phyloP scores from a whole-genome alignment of 2,113 vertebrate genomes.

The Falcunculus frontatus region DNA sequence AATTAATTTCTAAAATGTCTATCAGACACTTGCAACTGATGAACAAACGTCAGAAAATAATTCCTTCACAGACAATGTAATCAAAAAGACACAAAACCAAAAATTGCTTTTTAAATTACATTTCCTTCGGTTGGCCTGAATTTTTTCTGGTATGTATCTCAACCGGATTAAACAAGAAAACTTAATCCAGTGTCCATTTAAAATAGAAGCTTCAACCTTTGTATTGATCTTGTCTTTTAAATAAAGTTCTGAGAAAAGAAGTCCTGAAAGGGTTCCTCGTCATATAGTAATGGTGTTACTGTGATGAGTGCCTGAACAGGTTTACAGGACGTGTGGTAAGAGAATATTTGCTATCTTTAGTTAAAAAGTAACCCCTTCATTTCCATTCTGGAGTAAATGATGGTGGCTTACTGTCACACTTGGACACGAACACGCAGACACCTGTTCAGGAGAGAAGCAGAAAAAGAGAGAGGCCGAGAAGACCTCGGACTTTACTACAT shows the following conservation, averaged over 20 bases:
- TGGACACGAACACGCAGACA: too few relatives aligned
- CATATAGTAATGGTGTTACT: background rate
- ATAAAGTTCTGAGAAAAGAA: background rate
- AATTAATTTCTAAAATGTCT: conserved; percentile 33
- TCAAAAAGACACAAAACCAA: background rate
- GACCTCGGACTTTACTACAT: too few relatives aligned
- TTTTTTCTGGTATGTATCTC: background rate
- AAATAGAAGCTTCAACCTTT: background rate
- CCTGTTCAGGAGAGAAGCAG: too few relatives aligned
- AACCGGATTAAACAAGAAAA: background rate
- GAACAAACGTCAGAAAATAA: conserved; percentile 20
- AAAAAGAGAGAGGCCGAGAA: too few relatives aligned
- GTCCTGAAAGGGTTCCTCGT: background rate
- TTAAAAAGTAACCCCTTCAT: background rate
- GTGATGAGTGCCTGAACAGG: background rate
- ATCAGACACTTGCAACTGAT: background rate
- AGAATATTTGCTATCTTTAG: background rate
- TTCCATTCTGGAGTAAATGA: background rate
- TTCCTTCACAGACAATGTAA: background rate
- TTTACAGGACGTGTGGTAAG: background rate
- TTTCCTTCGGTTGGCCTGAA: background rate
- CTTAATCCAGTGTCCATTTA: background rate
- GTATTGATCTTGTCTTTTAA: background rate
- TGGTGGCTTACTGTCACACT: background rate
- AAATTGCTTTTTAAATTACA: background rate